Base-by-base conservation (phyloP, 30 jellyfish, hydroid and myxozoan species). In the Aurelia aurita region DNA sequence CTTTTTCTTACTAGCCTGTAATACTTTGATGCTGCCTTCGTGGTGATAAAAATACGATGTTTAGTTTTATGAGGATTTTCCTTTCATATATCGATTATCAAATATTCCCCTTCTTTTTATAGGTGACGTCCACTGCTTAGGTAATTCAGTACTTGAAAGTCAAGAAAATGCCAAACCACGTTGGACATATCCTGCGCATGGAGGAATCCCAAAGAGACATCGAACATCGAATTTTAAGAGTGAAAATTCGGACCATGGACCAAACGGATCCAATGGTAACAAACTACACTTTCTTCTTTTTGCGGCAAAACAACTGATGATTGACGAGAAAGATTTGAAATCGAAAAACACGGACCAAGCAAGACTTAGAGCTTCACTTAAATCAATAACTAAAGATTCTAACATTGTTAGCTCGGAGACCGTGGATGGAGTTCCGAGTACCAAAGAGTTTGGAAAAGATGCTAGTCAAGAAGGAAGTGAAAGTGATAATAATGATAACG, bases 291-390 rank as follows among this genome's bases (percentile, higher is more conserved):
- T 87, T 45, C 84, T 87, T 12, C 70, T 87, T 8, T 76, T 51
- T 18, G 96, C 96, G 39, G 96, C 96, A 59, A 65, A 66, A 64
- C 90, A 87, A 63, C 88, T 87, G 21, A 76, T 77, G 74, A 45
- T 51, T 21, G 72, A 77, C 75, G 83, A 76, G 55, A 77, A 85
- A 21, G 85, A 85, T 31, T 23, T 12, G 0, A 67, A 26, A 45
- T 3, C 51, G 27, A 16, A 29, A 29, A 67, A 14, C 32, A 13
- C 70, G 19, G 79, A 77, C 14, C 77, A 60, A 19, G 19, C 32
- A 23, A 45, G 65, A 25, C 29, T 59, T 2, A 62, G 88, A 22
- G 53, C 65, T 43, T 77, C 88, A 0, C 21, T 77, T 58, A 77
- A 59, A 34, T 77, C 88, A 32, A 77, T 77, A 22, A 77, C 88